Conservation (phyloP, 2,113 vertebrate genomes). For the Garra rufa region DNA sequence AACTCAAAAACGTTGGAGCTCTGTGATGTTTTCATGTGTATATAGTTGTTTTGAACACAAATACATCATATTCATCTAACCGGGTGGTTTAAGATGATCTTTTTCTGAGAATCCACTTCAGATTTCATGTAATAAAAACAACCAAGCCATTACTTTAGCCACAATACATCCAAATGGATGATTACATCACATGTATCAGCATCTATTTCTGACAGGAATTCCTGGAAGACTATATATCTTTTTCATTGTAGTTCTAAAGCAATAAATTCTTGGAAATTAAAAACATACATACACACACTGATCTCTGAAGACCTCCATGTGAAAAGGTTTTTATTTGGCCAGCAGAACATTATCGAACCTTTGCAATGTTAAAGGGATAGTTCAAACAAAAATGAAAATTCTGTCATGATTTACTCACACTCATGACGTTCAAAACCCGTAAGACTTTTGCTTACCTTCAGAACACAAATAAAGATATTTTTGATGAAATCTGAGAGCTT, state of each 20-base stretch:
- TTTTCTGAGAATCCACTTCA: constrained; percentile 1
- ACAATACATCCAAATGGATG: background rate
- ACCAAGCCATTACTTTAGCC: background rate
- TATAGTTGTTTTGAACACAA: background rate
- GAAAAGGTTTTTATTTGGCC: background rate
- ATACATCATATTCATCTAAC: background rate
- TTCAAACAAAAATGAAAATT: too few species aligned
- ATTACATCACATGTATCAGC: background rate
- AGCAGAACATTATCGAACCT: background rate
- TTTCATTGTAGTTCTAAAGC: background rate
- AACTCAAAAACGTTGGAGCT: background rate
- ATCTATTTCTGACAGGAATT: background rate
- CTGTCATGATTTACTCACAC: too few species aligned
- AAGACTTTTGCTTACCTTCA: too few species aligned
- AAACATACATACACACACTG: background rate
- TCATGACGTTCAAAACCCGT: too few species aligned
- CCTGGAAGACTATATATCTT: background rate
- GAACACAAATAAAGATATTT: too few species aligned
- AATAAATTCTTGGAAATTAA: background rate
- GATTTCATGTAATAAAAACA: background rate
- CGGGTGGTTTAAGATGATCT: background rate
- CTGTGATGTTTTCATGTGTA: background rate
- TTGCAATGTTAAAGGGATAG: background rate
- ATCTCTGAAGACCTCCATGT: background rate
- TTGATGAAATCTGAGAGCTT: too few species aligned